Evolutionary conservation across 1,140 invertebrate species (phyloP), one percentile per base, ranked within the genome.

Genomic region (Helicoverpa armigera): DNA sequence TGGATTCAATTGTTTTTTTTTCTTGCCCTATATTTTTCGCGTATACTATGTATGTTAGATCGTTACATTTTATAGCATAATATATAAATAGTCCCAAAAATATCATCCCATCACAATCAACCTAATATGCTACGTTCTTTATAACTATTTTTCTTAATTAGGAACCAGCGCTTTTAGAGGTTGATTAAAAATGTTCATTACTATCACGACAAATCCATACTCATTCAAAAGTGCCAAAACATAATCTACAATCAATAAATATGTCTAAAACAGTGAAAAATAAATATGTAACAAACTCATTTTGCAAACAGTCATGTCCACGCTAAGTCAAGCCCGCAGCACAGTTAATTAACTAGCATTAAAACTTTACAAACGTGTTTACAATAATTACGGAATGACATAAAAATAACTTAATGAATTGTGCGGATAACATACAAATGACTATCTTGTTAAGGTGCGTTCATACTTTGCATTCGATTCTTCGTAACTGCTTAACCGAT

Each of bases 321-420:
- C 10, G 35, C 35, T 65, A 65, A 65, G 63, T 31, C 63, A 16
- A 65, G 9, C 63, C 14, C 29, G 63, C 29, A 73, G 72, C 86
- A 67, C 82, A 23, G 12, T 84, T 86, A 88, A 89, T 89, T 89
- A 89, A 87, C 80, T 86, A 80, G 79, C 81, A 84, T 88, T 88
- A 86, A 86, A 88, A 83, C 79, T 82, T 84, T 65, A 87, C 83
- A 65, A 65, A 48, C 63, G 35, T 65, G 63, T 65, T 65, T 65
- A 16, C 35, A 65, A 65, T 80, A 85, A 86, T 89, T 88, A 85
- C n/a, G 43, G 80, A 79, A 80, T 58, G 82, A 69, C 58, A 83
- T 79, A 79, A 85, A 81, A 83, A 76, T 81, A 83, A 82, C 80
- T 80, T 72, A 82, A 82, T 79, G 31, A 48, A 65, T 65, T 65